These are phyloP conservation scores for Kryphioiulus occultus DNA, from an alignment of 2,888 invertebrate genomes.

Conservation along the genomic window DNA sequence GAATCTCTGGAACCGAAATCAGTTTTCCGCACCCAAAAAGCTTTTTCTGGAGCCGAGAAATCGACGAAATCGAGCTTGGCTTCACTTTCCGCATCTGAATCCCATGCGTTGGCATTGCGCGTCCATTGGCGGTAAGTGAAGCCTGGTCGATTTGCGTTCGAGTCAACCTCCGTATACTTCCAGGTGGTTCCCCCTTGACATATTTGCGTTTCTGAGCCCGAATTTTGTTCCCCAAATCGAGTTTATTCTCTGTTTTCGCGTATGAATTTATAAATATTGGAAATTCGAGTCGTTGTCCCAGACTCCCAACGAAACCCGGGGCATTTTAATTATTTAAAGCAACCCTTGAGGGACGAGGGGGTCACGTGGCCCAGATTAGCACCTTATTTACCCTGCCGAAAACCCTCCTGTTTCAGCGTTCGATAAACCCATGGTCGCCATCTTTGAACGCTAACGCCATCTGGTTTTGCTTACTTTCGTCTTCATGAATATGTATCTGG, in stretches of 20 bases:
- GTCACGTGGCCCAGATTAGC: background rate
- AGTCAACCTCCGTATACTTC: no score
- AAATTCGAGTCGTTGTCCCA: background rate
- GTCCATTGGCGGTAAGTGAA: background rate
- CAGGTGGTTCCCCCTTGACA: no score
- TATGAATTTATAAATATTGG: background rate
- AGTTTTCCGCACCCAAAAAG: no score
- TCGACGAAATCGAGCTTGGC: background rate
- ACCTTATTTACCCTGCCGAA: background rate
- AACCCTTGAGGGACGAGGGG: background rate
- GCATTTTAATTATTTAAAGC: background rate
- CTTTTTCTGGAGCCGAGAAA: background rate
- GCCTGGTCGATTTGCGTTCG: background rate
- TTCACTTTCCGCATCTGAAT: background rate
- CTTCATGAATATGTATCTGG: slow-evolving; percentile 39
- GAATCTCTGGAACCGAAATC: no score
- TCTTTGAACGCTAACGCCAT: background rate
- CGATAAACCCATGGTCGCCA: background rate
- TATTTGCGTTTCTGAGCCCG: no score
- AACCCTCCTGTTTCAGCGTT: background rate
- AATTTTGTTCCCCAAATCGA: no score
- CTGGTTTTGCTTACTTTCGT: slow-evolving; percentile 35
- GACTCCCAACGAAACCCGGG: background rate
- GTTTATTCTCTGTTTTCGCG: background rate
- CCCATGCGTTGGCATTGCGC: background rate